Evolutionary conservation across 2,888 invertebrate genomes (phyloP), one percentile per base, ranked within the genome.

Genomic region (Tolmerus cingulatus): DNA sequence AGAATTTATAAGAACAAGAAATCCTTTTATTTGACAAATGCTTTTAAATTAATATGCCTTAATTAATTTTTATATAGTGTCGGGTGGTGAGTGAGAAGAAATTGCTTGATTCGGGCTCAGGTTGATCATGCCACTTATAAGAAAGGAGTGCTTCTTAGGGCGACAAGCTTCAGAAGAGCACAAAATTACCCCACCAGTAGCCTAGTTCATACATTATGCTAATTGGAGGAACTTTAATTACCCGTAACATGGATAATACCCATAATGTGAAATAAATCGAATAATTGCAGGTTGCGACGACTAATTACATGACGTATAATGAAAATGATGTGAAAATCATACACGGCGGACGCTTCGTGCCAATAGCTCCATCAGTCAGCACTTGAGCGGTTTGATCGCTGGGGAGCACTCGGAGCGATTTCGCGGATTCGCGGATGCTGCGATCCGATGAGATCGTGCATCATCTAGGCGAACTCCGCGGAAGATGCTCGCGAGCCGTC

Each of bases 311-410:
- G 86, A 88, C 74, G 81, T 88, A 46, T 87, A 88, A 88, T 87
- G 87, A 88, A 81, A 87, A 88, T 88, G 87, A 88, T 85, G 87
- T 88, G 88, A 88, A 88, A 88, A 87, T 88, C 74, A 88, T 86
- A 88, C 34, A 74, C 79, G n/a, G 12, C 43, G 4, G 16, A 16
- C 43, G 43, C 43, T 27, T 40, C 76, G 66, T 30, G 74, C 46
- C 76, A 76, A 76, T 76, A 76, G n/a, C 74, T 76, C 76, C 86
- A 76, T 46, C 76, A 76, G 40, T 74, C 74, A 34, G 30, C 37
- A 19, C 34, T 55, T 34, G n/a, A 16, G 74, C n/a, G n/a, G 76
- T 12, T 46, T 27, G 66, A 37, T 82, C 55, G 12, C 27, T 82
- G 8, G 16, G 5, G 19, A 66, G 23, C 66, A 57, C 82, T 19